Percentiles rank a stretch among this genome's conserved stretches.
Conservation (phyloP, 2,888 invertebrate genomes). For the Saturnia pavonia region DNA sequence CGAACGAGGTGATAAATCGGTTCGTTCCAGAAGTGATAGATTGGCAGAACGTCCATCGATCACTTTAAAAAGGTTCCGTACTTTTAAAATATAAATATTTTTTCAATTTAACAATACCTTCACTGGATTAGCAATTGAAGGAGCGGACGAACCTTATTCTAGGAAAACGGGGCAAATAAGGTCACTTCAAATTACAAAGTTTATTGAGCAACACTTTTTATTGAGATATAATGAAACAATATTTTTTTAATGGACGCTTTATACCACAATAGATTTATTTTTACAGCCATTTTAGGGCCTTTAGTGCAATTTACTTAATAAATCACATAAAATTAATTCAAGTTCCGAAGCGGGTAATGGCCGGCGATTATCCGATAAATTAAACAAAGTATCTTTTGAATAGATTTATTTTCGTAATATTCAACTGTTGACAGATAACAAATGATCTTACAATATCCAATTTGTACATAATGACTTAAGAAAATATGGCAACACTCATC, state of each 20-base stretch:
- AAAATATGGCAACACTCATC: conserved; percentile 81
- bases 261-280: neutral
- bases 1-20: neutral
- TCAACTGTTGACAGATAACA: conserved; percentile 82
- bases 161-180: neutral
- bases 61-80: neutral
- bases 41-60: neutral
- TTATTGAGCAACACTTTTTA: conserved; percentile 10
- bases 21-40: neutral
- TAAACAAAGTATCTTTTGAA: conserved; percentile 59
- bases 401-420: conserved; percentile 81
- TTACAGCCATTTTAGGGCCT: conserved; percentile 8
- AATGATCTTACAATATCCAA: conserved; percentile 81
- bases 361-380: conserved; percentile 34
- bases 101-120: neutral
- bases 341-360: conserved; percentile 17
- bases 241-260: neutral
- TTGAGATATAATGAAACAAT: neutral
- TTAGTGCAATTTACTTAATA: conserved; percentile 9
- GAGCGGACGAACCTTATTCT: neutral
- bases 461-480: conserved; percentile 82
- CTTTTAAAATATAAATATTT: neutral
- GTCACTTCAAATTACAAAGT: neutral
- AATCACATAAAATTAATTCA: conserved; percentile 17
- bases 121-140: neutral